Percentiles rank a stretch among this genome's conserved stretches.
phyloP scores from a whole-genome alignment of 2,888 invertebrate genomes.

The Limnephilus lunatus region DNA sequence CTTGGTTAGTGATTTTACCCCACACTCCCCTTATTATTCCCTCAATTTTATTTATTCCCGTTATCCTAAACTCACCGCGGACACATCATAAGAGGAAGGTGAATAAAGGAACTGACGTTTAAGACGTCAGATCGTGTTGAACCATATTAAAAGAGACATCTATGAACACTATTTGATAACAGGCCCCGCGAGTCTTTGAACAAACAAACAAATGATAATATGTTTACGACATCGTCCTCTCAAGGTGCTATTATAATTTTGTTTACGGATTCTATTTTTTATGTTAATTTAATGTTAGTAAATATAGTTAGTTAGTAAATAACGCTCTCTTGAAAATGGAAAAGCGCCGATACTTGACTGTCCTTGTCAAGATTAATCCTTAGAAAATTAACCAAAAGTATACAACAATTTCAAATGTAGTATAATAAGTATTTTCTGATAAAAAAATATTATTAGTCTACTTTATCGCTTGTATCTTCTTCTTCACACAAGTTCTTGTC shows the following conservation, averaged over 20 bases:
- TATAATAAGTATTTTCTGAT: no score
- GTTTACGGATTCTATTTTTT: background rate
- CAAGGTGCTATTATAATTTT: background rate
- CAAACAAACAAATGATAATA: background rate
- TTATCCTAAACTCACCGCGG: background rate
- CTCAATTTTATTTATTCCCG: background rate
- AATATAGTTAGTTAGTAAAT: no score
- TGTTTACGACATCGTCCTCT: background rate
- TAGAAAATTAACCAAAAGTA: no score
- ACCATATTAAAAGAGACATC: background rate
- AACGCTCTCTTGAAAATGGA: no score
- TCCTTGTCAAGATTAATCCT: no score
- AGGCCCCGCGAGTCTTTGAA: background rate
- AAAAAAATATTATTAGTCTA: no score
- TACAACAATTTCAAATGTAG: no score
- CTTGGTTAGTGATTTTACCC: background rate
- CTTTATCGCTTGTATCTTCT: no score
- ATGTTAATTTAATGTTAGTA: background rate
- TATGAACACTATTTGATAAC: background rate
- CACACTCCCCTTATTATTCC: background rate
- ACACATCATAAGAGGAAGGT: background rate
- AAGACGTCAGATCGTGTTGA: conserved; percentile 13
- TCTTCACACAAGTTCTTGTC: no score
- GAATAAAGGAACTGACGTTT: conserved; percentile 48
- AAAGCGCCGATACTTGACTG: no score